Conservation (phyloP, 2,888 invertebrate genomes). For the Himalopsyche tibetana region DNA sequence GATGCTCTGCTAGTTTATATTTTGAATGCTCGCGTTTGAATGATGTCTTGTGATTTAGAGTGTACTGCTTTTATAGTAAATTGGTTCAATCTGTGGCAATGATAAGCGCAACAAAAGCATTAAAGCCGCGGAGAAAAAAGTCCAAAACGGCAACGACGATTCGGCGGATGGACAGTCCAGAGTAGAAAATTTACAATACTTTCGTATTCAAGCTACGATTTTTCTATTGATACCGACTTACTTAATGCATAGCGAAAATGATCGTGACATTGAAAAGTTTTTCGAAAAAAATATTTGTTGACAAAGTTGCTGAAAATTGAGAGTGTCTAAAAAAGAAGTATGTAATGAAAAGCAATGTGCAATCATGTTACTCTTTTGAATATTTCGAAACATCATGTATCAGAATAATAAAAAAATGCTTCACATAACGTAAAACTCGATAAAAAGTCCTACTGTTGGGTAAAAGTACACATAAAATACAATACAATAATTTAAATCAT, state of each 20-base stretch:
- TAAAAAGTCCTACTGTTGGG: too few relatives aligned
- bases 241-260: slow-evolving; percentile 19
- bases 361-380: too few relatives aligned
- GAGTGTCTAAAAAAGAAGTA: background rate
- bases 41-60: slow-evolving; percentile 43
- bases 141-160: slow-evolving; percentile 52
- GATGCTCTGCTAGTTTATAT: slow-evolving; percentile 12
- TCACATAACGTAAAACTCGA: too few relatives aligned
- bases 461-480: too few relatives aligned
- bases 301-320: slow-evolving; percentile 3
- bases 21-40: slow-evolving; percentile 42
- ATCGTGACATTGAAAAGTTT: slow-evolving; percentile 34
- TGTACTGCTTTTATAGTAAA: slow-evolving; percentile 47
- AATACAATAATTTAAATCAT: too few relatives aligned
- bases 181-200: slow-evolving; percentile 49
- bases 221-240: slow-evolving; percentile 15
- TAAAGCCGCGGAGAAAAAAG: slow-evolving; percentile 59
- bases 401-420: too few relatives aligned
- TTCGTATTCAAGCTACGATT: slow-evolving; percentile 19
- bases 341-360: too few relatives aligned
- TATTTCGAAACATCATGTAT: too few relatives aligned
- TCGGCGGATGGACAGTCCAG: slow-evolving; percentile 35
- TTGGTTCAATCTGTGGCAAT: slow-evolving; percentile 51
- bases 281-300: slow-evolving; percentile 9
- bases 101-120: slow-evolving; percentile 63